These are phyloP conservation scores for Hydrocynus forskahlii DNA, from an alignment of 2,797 vertebrate species.

Conservation along the genomic window DNA sequence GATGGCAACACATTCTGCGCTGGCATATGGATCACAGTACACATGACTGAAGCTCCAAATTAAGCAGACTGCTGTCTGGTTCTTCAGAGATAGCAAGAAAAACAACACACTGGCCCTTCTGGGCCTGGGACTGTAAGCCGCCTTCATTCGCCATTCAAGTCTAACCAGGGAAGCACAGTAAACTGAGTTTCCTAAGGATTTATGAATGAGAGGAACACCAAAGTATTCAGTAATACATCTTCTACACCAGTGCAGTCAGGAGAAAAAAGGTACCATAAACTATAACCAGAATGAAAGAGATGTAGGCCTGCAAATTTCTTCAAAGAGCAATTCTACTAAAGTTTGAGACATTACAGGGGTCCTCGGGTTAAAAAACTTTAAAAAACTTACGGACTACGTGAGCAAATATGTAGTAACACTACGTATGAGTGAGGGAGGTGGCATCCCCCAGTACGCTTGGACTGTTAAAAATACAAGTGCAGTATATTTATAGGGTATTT, in stretches of 20 bases:
- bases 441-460: too few species aligned
- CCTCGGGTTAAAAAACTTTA: too few species aligned
- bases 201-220: background rate
- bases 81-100: conserved; percentile 17
- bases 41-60: conserved; percentile 44
- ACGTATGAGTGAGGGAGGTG: too few species aligned
- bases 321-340: background rate
- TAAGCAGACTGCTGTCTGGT: conserved; percentile 35
- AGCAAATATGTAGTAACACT: too few species aligned
- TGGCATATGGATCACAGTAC: conserved; percentile 48
- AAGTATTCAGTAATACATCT: background rate
- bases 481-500: too few species aligned
- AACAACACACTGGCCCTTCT: conserved; percentile 33
- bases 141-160: conserved; percentile 30
- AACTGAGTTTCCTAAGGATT: background rate
- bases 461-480: too few species aligned
- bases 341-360: background rate
- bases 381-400: too few species aligned
- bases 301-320: background rate
- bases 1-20: conserved; percentile 36
- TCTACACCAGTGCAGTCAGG: background rate
- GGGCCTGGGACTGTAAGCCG: conserved; percentile 13
- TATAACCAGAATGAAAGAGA: background rate
- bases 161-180: conserved; percentile 1
- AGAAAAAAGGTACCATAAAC: background rate